Evolutionary conservation across 2,888 invertebrate species (phyloP), one percentile per base, ranked within the genome.

Genomic region (Eupithecia dodoneata): DNA sequence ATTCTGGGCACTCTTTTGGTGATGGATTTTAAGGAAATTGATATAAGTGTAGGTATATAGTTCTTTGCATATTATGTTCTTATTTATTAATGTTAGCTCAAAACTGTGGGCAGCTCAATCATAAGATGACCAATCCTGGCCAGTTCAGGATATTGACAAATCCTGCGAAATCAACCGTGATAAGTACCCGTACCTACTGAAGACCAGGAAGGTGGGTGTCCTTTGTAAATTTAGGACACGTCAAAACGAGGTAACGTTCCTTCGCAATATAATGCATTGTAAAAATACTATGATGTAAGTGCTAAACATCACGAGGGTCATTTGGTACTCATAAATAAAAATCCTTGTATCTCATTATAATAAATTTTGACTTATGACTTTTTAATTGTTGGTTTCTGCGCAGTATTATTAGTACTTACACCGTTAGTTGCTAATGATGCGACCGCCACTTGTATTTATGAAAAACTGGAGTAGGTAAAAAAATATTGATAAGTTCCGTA

Each of bases 311-410:
- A 30, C 30, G 63, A 59, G 63, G 63, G 30, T 4, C 63, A 63
- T 63, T 12, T 30, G 63, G 63, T 30, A 63, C 63, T 30, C 63
- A 30, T 63, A 63, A 63, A 63, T 18, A 63, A 59, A 63, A 59
- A 59, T 30, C 63, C 63, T 30, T 63, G 63, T 13, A 59, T 59
- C 18, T 30, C 63, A 30, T 30, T 63, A 18, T 18, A 59, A 59
- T 63, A 12, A 63, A 30, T 63, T 3, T 30, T 30, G 30, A 63
- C 63, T 63, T 63, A 63, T 63, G 63, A 63, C 63, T 30, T 63
- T 63, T 63, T 63, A 63, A 63, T 63, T 18, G 30, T 63, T 18
- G 30, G 10, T 63, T 1, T 63, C 63, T 63, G 55, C 55, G 18
- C 12, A 63, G 63, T 63, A 12, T 18, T 18, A 9, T 63, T 30